phyloP scores from a whole-genome alignment of 2,797 vertebrate species.

The Chelonia mydas region DNA sequence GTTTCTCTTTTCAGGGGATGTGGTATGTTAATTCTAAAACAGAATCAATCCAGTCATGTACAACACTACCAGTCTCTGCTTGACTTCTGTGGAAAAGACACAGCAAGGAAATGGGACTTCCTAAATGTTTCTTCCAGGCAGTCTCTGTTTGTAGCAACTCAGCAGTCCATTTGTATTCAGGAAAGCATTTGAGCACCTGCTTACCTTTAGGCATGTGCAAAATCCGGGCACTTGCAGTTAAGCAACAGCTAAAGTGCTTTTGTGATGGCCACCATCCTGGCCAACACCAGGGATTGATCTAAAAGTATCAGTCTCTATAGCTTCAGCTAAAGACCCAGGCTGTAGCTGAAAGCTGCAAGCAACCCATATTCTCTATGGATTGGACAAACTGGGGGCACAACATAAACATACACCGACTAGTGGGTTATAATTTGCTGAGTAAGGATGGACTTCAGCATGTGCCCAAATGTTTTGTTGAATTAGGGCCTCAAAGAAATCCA shows the following conservation, averaged over 20 bases:
- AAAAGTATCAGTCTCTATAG: background rate
- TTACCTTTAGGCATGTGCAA: rapidly evolving
- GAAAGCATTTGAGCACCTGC: rapidly evolving
- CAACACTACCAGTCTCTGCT: rapidly evolving
- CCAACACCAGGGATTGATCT: background rate
- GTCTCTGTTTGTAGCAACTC: background rate
- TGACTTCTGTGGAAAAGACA: rapidly evolving
- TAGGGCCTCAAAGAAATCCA: too few relatives aligned
- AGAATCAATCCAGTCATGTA: rapidly evolving
- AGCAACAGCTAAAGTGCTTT: background rate
- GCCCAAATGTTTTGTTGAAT: background rate
- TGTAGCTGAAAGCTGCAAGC: background rate
- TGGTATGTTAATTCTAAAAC: rapidly evolving
- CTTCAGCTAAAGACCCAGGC: background rate
- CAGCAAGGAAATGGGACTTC: background rate
- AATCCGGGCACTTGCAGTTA: background rate
- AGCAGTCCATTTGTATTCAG: background rate
- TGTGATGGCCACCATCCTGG: background rate
- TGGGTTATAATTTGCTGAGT: background rate
- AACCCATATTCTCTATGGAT: background rate
- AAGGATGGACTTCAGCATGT: background rate
- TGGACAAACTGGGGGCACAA: background rate
- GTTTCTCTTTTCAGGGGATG: background rate
- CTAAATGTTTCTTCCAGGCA: rapidly evolving
- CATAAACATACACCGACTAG: too few relatives aligned